Evolutionary conservation across 37 sponge, comb jelly and placozoan species (phyloP).

Genomic region (Tethya wilhelma): DNA sequence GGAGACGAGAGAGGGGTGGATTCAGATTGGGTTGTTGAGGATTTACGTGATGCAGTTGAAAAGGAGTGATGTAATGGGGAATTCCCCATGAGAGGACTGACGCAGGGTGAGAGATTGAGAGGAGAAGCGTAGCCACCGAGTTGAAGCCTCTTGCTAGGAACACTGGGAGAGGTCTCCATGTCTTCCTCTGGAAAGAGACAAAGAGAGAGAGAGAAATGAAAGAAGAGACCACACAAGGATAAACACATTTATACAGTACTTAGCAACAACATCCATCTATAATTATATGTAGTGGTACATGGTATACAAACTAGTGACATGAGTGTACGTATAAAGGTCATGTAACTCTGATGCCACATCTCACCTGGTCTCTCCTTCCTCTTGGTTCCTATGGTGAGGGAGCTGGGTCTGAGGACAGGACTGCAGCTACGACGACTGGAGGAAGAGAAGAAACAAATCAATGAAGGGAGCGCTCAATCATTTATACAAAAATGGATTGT

Average conservation of each 20-base stretch:
- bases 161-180: slow-evolving; percentile 50
- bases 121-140: slow-evolving; percentile 6
- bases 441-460: neutral
- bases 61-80: slow-evolving; percentile 28
- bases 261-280: too few species aligned
- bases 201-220: neutral
- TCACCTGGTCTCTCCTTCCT: slow-evolving; percentile 24
- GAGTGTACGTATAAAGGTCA: too few species aligned
- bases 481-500: neutral
- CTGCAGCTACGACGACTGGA: slow-evolving; percentile 47
- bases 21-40: slow-evolving; percentile 40
- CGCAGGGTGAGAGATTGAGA: slow-evolving; percentile 24
- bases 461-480: neutral
- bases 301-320: too few species aligned
- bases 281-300: too few species aligned
- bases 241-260: too few species aligned
- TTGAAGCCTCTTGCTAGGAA: slow-evolving; percentile 37
- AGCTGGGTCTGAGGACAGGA: slow-evolving; percentile 49
- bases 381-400: slow-evolving; percentile 21
- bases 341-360: neutral
- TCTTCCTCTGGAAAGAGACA: slow-evolving; percentile 22
- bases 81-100: slow-evolving; percentile 34
- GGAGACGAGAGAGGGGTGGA: slow-evolving; percentile 58
- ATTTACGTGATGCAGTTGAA: slow-evolving; percentile 11
- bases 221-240: neutral